A percentile compares a stretch with the other conserved stretches of the same genome.
Conservation (phyloP, 2,113 vertebrate species). For the Cephalopholis sonnerati region DNA sequence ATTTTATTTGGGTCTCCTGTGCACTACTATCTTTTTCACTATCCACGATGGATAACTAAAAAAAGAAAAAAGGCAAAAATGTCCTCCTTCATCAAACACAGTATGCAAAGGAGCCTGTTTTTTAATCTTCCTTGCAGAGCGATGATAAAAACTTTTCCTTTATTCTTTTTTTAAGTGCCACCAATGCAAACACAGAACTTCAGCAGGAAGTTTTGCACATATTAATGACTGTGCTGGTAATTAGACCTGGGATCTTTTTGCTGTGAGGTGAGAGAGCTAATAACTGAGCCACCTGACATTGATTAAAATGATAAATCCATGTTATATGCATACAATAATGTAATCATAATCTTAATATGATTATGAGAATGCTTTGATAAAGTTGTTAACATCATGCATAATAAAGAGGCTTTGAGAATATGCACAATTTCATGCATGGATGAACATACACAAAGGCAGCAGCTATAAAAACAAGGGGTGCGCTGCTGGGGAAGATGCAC, state of each 20-base stretch:
- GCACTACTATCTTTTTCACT: not conserved
- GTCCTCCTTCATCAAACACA: not conserved
- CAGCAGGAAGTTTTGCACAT: not conserved
- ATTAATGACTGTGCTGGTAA: not conserved
- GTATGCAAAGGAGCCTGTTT: not conserved
- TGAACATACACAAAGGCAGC: slow-evolving; percentile 44
- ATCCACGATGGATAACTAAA: not conserved
- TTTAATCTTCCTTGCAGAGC: not conserved
- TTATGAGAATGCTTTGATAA: slow-evolving; percentile 58
- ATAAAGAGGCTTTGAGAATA: slow-evolving; percentile 55
- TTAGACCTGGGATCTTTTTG: not conserved
- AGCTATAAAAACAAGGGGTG: slow-evolving; percentile 28
- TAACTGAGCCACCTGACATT: not conserved
- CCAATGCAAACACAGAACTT: too few relatives aligned
- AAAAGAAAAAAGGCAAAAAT: not conserved
- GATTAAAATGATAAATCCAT: slow-evolving; percentile 36
- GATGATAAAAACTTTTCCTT: too few relatives aligned
- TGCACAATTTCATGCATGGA: slow-evolving; percentile 61
- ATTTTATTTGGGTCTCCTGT: not conserved
- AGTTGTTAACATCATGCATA: slow-evolving; percentile 54
- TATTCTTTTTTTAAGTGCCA: not conserved
- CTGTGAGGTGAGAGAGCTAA: not conserved
- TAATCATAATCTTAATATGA: slow-evolving; percentile 59
- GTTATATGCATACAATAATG: slow-evolving; percentile 39
- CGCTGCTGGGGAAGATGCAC: slow-evolving; percentile 22